Evolutionary conservation across 2,797 vertebrate species (phyloP), one percentile per base, ranked within the genome.

Genomic region (Microcaecilia unicolor): DNA sequence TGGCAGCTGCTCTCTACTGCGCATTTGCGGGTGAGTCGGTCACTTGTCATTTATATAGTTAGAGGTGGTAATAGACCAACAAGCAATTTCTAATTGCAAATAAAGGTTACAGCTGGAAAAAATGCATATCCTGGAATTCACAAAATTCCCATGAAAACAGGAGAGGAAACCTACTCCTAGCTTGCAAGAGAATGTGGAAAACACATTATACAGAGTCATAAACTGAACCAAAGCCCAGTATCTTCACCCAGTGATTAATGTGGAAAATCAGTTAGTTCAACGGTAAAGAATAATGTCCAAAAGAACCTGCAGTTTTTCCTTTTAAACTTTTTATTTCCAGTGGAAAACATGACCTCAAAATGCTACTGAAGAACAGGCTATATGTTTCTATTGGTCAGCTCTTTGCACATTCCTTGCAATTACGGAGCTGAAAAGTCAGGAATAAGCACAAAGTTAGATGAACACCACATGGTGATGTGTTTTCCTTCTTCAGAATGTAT

Each of bases 21-120:
- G n/a, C n/a, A n/a, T n/a, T n/a, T n/a, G n/a, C n/a, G n/a, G n/a
- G n/a, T n/a, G n/a, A 79, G 56, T 23, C n/a, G n/a, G n/a, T n/a
- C n/a, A n/a, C n/a, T n/a, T n/a, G n/a, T n/a, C n/a, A n/a, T n/a
- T n/a, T n/a, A n/a, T n/a, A n/a, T n/a, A n/a, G n/a, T n/a, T n/a
- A n/a, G n/a, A n/a, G n/a, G n/a, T n/a, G n/a, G n/a, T 62, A 64
- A 64, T 74, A 79, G 58, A 70, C 61, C 51, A 51, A 54, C n/a
- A 58, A 41, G 49, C 55, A 57, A 71, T 68, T 76, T 70, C 37
- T 58, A 76, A 25, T 38, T 53, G 46, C 59, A 70, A 74, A 69
- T 73, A 67, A 73, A 79, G 71, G 51, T 37, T 58, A 49, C 67
- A 74, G 62, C 64, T 80, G 74, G 76, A n/a, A 74, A 76, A 81